Base-by-base conservation (phyloP, 2,113 vertebrate genomes). In the Talpa occidentalis region DNA sequence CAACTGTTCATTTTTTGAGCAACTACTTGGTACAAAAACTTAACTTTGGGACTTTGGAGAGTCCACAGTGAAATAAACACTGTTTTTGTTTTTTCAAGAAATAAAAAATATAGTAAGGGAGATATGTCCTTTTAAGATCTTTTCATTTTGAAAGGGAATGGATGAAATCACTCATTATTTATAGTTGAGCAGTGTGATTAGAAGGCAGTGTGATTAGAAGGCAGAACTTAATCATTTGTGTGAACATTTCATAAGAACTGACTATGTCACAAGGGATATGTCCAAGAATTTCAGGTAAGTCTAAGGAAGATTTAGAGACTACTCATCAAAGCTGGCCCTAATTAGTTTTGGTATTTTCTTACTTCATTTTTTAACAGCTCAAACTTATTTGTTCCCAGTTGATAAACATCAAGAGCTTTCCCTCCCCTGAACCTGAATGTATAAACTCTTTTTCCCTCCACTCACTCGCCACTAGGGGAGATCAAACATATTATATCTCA, bases 401-500 rank as follows among this genome's bases (percentile, higher is more conserved):
- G 69, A 22, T 64, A 69, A 37, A 1, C 32, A 35, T 35, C 44
- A 49, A 91, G 62, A 62, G 47, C 7, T 10, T 76, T 3, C 19
- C 0, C n/a, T n/a, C n/a, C 32, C n/a, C 35, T 12, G 21, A 56
- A 7, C 19, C 26, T 21, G 11, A 67, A 32, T 66, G 10, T 17
- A 64, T 59, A 49, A 78, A n/a, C 5, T 52, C 22, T 56, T 77
- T n/a, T 40, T 1, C 32, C 15, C 28, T 47, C n/a, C 10, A 42
- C 69, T 62, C 28, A 62, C 16, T 30, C 44, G 47, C 22, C 49
- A n/a, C 11, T 24, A 66, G 73, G n/a, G 42, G 14, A 8, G 7
- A 10, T 16, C 15, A 3, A 17, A 28, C 6, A 4, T 16, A 6
- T 0, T 6, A 1, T 12, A 5, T 52, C 21, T 14, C 7, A 19